phyloP scores from a whole-genome alignment of 2,888 invertebrate species.

The Hypercompe scribonia region DNA sequence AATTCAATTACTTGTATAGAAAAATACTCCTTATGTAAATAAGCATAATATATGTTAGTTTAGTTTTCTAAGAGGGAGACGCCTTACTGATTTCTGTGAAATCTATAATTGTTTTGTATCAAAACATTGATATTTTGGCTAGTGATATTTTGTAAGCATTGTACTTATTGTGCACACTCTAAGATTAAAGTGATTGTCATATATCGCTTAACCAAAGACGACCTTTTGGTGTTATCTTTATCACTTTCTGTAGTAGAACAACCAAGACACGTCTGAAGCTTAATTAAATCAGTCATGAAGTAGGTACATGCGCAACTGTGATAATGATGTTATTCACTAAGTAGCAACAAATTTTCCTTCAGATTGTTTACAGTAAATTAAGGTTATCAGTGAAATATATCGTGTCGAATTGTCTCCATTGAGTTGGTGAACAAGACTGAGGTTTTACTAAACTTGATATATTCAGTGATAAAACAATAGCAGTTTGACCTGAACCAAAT shows the following conservation, averaged over 20 bases:
- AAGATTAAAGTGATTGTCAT: not conserved
- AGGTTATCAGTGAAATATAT: not conserved
- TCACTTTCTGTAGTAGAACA: not conserved
- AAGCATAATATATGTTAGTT: not conserved
- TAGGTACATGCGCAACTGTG: not conserved
- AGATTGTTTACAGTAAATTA: not conserved
- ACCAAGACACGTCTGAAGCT: not conserved
- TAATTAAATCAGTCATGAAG: not conserved
- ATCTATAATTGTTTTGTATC: conserved; percentile 78
- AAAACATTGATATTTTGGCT: conserved; percentile 68
- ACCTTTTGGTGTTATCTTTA: not conserved
- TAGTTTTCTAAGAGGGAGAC: conserved; percentile 20
- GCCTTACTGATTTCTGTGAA: conserved; percentile 73
- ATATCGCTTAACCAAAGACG: not conserved
- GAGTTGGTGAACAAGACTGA: not conserved
- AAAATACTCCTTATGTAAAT: not conserved
- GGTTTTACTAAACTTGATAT: not conserved
- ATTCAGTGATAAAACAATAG: not conserved
- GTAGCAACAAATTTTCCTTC: not conserved
- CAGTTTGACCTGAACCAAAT: not conserved
- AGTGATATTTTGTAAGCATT: conserved; percentile 58
- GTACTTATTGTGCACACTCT: conserved; percentile 22
- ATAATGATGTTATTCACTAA: not conserved
- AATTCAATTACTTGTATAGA: not conserved
- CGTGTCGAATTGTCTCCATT: not conserved